Evolutionary conservation across 2,888 invertebrate species (phyloP), one percentile per base, ranked within the genome.

Genomic region (Agriopis marginaria): DNA sequence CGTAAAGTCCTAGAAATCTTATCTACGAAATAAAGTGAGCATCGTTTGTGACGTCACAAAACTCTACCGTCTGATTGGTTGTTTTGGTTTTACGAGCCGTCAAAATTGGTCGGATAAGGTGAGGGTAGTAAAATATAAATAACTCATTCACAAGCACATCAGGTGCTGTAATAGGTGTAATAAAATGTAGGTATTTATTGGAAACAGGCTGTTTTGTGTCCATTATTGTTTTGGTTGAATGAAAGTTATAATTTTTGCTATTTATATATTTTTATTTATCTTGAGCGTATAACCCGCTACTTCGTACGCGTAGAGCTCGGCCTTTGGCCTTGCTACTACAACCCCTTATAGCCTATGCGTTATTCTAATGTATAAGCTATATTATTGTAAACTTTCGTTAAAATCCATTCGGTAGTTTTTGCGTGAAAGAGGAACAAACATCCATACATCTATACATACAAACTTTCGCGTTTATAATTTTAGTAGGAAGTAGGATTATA

Each of bases 11-110:
- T 68, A 60, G 50, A 65, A 63, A 69, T 65, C 65, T 61, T 69
- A 68, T 68, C 68, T 55, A 42, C 9, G 11, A 61, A 64, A 69
- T 69, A 69, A 69, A 61, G 60, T 61, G 50, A 44, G 40, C 40
- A 54, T 63, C 61, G 63, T 68, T 68, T 54, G 69, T 69, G 65
- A 65, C 65, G 69, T 69, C 69, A 56, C 61, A 64, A 56, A 56
- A 65, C 51, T 44, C 56, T 10, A 9, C 8, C 55, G 32, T 64
- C 61, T 62, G 65, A 71, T 68, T 71, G 68, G 71, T 59, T 65
- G 64, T 51, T 69, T 51, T 47, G 23, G n/a, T 61, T 71, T 71
- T 68, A 71, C 65, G 71, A 62, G 14, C 55, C 23, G 14, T 42
- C 47, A 17, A 66, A 64, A 64, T 64, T 64, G 59, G 68, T 32